Conservation (phyloP, 1,140 invertebrate species). For the Hormaphis cornu region DNA sequence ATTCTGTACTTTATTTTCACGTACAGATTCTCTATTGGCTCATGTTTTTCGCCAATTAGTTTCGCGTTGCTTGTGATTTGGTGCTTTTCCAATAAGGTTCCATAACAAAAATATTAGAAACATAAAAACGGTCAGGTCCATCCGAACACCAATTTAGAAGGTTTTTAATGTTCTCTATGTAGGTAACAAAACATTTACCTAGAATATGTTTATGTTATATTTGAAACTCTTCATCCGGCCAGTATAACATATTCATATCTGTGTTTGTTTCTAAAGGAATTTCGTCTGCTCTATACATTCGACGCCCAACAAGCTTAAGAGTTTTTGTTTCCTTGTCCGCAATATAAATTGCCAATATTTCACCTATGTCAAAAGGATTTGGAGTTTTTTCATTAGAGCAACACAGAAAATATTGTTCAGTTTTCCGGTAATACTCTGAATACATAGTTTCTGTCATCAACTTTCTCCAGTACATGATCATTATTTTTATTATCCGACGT, state of each 20-base stretch:
- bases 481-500: neutral
- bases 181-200: slow-evolving; percentile 56
- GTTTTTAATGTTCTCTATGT: slow-evolving; percentile 49
- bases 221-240: slow-evolving; percentile 22
- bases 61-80: too few species aligned
- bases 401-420: slow-evolving; percentile 23
- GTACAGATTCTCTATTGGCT: too few species aligned
- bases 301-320: neutral
- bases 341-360: slow-evolving; percentile 52
- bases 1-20: too few species aligned
- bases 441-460: slow-evolving; percentile 19
- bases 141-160: slow-evolving; percentile 49
- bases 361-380: slow-evolving; percentile 64
- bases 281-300: slow-evolving; percentile 23
- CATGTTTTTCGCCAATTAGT: too few species aligned
- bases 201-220: slow-evolving; percentile 42
- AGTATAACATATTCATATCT: slow-evolving; percentile 20
- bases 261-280: slow-evolving; percentile 5
- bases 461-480: slow-evolving; percentile 46
- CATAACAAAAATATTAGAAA: slow-evolving; percentile 51
- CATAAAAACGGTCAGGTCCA: slow-evolving; percentile 67
- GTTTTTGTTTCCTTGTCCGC: slow-evolving; percentile 36
- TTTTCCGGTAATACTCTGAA: slow-evolving; percentile 48
- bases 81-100: too few species aligned
- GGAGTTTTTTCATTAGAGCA: slow-evolving; percentile 64